Evolutionary conservation across 2,797 vertebrate species (phyloP).

Genomic region (Lutra lutra): DNA sequence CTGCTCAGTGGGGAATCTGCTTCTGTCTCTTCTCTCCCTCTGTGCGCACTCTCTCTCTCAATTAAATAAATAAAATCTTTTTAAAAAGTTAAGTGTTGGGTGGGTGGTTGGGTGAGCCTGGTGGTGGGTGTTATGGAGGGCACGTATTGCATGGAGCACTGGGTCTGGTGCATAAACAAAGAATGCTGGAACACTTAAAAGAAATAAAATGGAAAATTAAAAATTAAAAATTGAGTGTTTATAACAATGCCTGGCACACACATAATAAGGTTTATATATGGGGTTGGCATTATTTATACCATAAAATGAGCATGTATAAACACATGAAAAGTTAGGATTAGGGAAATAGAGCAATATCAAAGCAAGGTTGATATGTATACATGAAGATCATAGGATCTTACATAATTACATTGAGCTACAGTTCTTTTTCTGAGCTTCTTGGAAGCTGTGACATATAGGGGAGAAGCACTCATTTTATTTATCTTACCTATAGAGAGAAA

Average conservation of each 20-base stretch:
- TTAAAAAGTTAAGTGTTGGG: neutral
- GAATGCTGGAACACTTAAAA: too few species aligned
- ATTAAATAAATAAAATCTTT: too few species aligned
- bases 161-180: too few species aligned
- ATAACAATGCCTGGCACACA: neutral
- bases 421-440: slow-evolving; percentile 46
- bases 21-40: too few species aligned
- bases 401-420: neutral
- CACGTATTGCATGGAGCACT: too few species aligned
- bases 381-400: neutral
- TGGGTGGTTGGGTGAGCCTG: too few species aligned
- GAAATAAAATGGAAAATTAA: too few species aligned
- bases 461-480: slow-evolving; percentile 20
- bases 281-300: neutral
- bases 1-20: too few species aligned
- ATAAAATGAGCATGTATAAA: neutral
- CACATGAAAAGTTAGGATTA: neutral
- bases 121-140: too few species aligned
- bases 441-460: neutral
- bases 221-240: neutral
- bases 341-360: slow-evolving; percentile 21
- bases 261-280: neutral
- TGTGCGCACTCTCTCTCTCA: too few species aligned
- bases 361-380: neutral
- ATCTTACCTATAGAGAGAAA: slow-evolving; percentile 29